phyloP scores from a whole-genome alignment of 92 coral and sea anemone genomes.

The Palythoa grandis region DNA sequence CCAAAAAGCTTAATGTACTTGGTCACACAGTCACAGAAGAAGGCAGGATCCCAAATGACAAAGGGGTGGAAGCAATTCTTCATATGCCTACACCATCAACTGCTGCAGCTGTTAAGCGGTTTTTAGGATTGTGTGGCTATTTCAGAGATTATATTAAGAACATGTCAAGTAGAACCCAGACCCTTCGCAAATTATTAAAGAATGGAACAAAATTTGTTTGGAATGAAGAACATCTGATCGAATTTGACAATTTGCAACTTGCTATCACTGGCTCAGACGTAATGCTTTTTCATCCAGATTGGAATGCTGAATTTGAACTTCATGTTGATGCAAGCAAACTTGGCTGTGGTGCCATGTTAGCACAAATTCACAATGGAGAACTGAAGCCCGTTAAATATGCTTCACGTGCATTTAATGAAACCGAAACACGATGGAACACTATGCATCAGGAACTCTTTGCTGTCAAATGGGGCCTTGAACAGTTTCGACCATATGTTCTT shows the following conservation, averaged over 20 bases:
- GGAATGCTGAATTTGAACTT: constrained; percentile 56
- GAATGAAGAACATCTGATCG: constrained; percentile 52
- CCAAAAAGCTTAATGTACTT: constrained; percentile 51
- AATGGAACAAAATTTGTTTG: constrained; percentile 51
- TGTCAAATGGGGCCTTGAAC: constrained; percentile 55
- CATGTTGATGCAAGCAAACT: constrained; percentile 57
- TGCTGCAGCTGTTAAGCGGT: constrained; percentile 48
- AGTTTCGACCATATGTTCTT: constrained; percentile 49
- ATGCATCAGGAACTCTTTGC: constrained; percentile 61
- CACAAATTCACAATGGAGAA: constrained; percentile 49
- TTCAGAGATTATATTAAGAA: constrained; percentile 54
- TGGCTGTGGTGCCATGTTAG: constrained; percentile 66
- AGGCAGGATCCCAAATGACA: constrained; percentile 50
- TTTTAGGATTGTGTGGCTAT: constrained; percentile 58
- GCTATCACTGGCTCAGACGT: constrained; percentile 58
- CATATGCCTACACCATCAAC: constrained; percentile 20
- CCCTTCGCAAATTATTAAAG: constrained; percentile 39
- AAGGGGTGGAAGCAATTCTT: constrained; percentile 58
- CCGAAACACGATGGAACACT: constrained; percentile 56
- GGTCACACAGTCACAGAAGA: constrained; percentile 61
- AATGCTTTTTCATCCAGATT: constrained; percentile 67
- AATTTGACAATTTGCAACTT: constrained; percentile 54
- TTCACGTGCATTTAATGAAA: constrained; percentile 6
- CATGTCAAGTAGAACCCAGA: constrained; percentile 53
- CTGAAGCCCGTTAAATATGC: constrained; percentile 17